Evolutionary conservation across 2,888 invertebrate species (phyloP).

Genomic region (Yponomeuta cagnagella): DNA sequence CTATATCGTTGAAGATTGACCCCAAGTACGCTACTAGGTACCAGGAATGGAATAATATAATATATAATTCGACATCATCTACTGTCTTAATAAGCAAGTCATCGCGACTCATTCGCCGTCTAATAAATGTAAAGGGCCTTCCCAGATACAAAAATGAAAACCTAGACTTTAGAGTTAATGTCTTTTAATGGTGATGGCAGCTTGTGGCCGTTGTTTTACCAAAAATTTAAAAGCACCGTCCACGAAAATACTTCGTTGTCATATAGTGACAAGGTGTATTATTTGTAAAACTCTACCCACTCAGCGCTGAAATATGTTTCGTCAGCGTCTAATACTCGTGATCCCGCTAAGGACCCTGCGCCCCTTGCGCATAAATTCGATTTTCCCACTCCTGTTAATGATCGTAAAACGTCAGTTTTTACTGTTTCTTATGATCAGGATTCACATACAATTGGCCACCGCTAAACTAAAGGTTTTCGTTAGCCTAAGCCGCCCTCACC

Average conservation of each 20-base stretch:
- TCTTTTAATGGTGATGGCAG: no score
- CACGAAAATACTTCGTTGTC: no score
- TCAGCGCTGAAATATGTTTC: no score
- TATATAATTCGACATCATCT: background rate
- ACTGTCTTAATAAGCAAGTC: background rate
- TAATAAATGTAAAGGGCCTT: no score
- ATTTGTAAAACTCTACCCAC: no score
- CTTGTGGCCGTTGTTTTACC: no score
- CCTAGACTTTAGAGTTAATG: no score
- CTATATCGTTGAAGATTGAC: background rate
- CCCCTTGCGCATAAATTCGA: background rate
- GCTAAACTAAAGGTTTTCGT: background rate
- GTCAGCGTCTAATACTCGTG: no score
- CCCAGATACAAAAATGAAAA: no score
- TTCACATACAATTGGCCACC: background rate
- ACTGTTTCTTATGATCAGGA: constrained; percentile 1
- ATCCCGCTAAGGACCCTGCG: background rate
- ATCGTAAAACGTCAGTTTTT: background rate
- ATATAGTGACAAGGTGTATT: no score
- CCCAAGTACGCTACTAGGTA: background rate
- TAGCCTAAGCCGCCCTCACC: background rate
- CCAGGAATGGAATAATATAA: background rate
- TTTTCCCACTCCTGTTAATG: background rate
- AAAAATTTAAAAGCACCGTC: no score
- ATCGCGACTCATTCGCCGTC: background rate